phyloP scores from a whole-genome alignment of 2,797 vertebrate species.

The Muscicapa striata region DNA sequence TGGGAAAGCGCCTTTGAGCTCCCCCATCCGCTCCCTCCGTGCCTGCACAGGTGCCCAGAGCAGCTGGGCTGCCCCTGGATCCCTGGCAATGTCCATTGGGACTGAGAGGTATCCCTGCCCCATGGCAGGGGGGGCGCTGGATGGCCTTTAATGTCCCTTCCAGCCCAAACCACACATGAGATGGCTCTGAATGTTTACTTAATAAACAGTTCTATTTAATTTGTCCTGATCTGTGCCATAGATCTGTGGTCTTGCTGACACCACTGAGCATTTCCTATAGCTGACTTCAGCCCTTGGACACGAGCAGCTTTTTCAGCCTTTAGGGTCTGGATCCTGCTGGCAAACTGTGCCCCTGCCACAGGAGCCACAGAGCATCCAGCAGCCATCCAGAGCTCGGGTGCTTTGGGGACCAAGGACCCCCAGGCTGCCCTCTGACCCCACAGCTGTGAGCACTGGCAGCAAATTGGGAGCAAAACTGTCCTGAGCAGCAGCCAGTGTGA shows the following conservation, averaged over 20 bases:
- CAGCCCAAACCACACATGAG: fast-evolving
- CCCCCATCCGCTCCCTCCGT: not conserved
- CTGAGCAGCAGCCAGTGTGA: not conserved
- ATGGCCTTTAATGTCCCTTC: not conserved
- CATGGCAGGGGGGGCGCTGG: not conserved
- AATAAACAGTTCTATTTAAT: not conserved
- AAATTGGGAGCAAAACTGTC: not conserved
- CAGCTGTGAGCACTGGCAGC: not conserved
- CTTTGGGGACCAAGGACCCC: not conserved
- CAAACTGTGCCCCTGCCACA: fast-evolving
- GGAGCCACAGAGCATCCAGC: not conserved
- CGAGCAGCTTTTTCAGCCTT: not conserved
- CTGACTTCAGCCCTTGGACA: not conserved
- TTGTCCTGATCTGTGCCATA: not conserved
- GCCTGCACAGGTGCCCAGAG: not conserved
- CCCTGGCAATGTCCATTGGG: not conserved
- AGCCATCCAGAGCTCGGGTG: not conserved
- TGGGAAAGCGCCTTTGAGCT: not conserved
- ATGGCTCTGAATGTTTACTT: not conserved
- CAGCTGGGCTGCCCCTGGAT: not conserved
- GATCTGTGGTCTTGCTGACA: not conserved
- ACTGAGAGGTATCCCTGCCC: not conserved
- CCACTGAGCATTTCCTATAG: not conserved
- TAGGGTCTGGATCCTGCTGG: not conserved
- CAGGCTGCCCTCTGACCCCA: not conserved